These are phyloP conservation scores for Sigmodon hispidus DNA, from an alignment of 2,113 vertebrate species.

Conservation along the genomic window DNA sequence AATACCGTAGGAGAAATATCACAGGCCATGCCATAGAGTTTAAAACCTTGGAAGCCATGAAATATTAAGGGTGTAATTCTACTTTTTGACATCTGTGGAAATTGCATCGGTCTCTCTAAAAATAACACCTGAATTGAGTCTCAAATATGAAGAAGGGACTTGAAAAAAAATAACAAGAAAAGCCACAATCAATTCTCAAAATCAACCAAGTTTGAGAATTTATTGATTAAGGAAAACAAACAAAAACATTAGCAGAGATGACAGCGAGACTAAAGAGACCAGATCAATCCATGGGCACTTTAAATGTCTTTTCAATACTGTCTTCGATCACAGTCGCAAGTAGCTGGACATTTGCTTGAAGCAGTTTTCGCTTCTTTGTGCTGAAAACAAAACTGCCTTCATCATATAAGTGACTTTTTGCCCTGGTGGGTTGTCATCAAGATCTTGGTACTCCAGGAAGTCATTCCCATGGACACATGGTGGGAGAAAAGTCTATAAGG, in stretches of 20 bases:
- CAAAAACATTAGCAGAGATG: not conserved
- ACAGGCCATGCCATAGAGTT: not conserved
- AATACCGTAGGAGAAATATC: not conserved
- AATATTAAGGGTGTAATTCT: constrained; percentile 72
- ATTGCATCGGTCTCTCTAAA: constrained; percentile 56
- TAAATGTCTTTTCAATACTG: not conserved
- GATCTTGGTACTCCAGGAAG: not conserved
- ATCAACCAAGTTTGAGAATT: constrained; percentile 53
- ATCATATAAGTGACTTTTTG: not conserved
- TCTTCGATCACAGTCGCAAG: not conserved
- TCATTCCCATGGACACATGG: not conserved
- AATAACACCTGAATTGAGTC: constrained; percentile 52
- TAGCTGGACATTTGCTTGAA: not conserved
- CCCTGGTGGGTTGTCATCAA: not conserved
- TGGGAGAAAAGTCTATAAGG: not conserved
- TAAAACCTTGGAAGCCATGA: constrained; percentile 48
- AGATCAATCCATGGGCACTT: not conserved
- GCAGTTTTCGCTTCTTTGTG: not conserved
- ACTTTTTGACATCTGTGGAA: constrained; percentile 63
- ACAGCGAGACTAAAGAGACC: not conserved
- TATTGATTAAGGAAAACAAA: constrained; percentile 43
- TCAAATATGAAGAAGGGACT: constrained; percentile 9
- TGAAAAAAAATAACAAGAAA: constrained; percentile 29
- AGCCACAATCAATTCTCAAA: constrained; percentile 51
- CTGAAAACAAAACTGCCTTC: not conserved